A percentile compares a stretch with the other conserved stretches of the same genome.
These are phyloP conservation scores for Dryadula phaetusa DNA, from an alignment of 2,888 invertebrate species.

Conservation along the genomic window DNA sequence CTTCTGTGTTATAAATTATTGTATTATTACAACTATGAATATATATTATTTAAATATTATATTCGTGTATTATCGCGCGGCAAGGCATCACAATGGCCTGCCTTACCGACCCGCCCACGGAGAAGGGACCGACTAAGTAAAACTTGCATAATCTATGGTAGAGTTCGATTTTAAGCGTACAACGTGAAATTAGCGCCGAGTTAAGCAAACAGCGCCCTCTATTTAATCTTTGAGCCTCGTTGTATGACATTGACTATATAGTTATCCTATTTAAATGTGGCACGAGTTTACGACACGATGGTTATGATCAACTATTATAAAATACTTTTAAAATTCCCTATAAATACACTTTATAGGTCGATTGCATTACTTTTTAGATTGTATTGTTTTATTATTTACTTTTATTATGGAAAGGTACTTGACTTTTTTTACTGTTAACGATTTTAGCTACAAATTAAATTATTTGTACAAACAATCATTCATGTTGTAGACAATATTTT, in stretches of 20 bases:
- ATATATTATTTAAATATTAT: conserved; percentile 32
- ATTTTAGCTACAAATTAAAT: no score
- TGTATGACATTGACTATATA: conserved; percentile 16
- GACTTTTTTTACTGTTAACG: no score
- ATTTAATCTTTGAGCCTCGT: neutral
- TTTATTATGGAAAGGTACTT: neutral
- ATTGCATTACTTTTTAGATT: neutral
- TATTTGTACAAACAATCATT: no score
- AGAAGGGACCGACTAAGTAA: conserved; percentile 36
- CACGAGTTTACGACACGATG: neutral
- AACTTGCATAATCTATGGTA: conserved; percentile 35
- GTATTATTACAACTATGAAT: conserved; percentile 30
- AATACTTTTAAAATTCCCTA: conserved; percentile 1
- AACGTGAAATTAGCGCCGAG: conserved; percentile 32
- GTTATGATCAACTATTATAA: conserved; percentile 5
- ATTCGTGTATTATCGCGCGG: conserved; percentile 49
- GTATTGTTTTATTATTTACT: neutral
- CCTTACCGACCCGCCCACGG: conserved; percentile 44
- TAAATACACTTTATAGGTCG: neutral
- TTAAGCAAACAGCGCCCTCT: conserved; percentile 27
- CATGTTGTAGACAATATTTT: no score
- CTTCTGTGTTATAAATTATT: conserved; percentile 54
- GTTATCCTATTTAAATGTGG: conserved; percentile 13
- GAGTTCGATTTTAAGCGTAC: conserved; percentile 33
- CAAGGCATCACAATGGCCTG: conserved; percentile 53